These are phyloP conservation scores for Leptocoma aspasia DNA, from an alignment of 2,113 vertebrate genomes.

Conservation along the genomic window DNA sequence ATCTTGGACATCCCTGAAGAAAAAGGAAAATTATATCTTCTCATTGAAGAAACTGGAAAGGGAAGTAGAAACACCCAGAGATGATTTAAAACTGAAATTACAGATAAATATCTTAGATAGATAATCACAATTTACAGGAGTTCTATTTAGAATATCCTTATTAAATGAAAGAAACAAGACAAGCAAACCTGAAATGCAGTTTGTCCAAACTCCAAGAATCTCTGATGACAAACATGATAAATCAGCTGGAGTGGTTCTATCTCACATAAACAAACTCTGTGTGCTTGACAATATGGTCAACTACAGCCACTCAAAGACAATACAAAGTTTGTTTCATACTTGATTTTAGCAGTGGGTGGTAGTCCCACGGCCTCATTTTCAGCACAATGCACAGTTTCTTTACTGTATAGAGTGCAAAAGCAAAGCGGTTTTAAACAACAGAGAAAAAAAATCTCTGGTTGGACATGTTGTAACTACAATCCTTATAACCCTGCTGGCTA, in stretches of 20 bases:
- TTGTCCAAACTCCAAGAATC: background rate
- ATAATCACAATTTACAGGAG: background rate
- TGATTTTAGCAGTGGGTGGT: background rate
- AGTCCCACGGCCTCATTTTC: background rate
- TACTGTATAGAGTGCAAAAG: background rate
- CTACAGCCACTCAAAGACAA: background rate
- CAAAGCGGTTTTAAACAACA: background rate
- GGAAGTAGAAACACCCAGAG: background rate
- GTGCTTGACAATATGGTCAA: background rate
- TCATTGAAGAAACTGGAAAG: background rate
- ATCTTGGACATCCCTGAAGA: background rate
- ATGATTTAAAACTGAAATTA: background rate
- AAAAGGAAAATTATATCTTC: background rate
- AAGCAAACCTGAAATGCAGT: background rate
- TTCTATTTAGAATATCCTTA: background rate
- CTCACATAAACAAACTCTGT: background rate
- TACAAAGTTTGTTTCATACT: background rate
- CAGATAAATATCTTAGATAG: background rate
- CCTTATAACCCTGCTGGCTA: background rate
- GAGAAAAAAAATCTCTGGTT: background rate
- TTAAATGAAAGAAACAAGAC: background rate
- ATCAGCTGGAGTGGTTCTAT: background rate
- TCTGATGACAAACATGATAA: background rate
- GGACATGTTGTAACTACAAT: background rate
- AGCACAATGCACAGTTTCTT: background rate